Evolutionary conservation across 2,797 vertebrate species (phyloP).

Genomic region (Halcyon chelicuti): DNA sequence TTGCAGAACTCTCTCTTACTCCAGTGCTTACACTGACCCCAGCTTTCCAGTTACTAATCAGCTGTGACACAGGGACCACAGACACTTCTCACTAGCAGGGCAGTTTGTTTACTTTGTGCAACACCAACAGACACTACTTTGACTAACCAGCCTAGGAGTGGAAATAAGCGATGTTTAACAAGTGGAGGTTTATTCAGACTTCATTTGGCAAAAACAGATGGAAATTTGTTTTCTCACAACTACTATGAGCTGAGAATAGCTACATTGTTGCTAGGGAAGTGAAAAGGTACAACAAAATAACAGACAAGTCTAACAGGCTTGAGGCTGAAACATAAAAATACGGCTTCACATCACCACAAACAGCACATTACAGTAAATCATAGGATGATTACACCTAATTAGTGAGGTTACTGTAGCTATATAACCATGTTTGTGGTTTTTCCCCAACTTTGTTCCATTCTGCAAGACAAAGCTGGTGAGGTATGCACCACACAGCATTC

Average conservation of each 20-base stretch:
- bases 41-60: neutral
- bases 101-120: neutral
- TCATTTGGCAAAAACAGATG: conserved; percentile 16
- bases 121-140: neutral
- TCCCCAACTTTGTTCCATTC: neutral
- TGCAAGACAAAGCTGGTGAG: neutral
- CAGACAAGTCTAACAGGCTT: neutral
- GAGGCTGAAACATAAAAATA: neutral
- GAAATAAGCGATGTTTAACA: neutral
- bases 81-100: neutral
- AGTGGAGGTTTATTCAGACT: neutral
- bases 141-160: neutral
- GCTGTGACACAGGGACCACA: neutral
- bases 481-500: neutral
- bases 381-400: neutral
- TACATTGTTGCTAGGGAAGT: conserved; percentile 43
- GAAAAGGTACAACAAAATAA: neutral
- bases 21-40: neutral
- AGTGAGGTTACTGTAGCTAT: neutral
- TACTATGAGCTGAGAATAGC: neutral
- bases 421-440: neutral
- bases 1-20: neutral
- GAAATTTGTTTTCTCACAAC: conserved; percentile 16
- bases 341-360: neutral
- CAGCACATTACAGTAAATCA: neutral